These are phyloP conservation scores for Athalia rosae DNA, from an alignment of 2,888 invertebrate species.

Conservation along the genomic window DNA sequence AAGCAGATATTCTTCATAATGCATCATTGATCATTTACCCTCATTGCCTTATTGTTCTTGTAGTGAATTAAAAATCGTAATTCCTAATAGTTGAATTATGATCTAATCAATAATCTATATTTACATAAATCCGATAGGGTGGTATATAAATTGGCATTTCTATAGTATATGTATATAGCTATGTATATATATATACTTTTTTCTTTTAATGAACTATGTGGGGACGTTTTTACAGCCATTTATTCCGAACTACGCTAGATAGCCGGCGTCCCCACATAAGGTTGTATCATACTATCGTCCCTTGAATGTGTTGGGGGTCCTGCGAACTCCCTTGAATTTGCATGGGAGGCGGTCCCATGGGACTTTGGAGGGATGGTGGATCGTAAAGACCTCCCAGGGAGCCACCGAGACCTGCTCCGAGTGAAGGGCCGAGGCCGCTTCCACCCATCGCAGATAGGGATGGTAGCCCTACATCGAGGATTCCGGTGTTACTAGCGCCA, in stretches of 20 bases:
- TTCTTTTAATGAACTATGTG: slow-evolving; percentile 61
- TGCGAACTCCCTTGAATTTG: slow-evolving; percentile 68
- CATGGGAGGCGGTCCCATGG: slow-evolving; percentile 54
- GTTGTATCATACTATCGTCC: slow-evolving; percentile 96
- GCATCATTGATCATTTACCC: too few species aligned
- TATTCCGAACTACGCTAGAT: slow-evolving; percentile 85
- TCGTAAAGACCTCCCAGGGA: slow-evolving; percentile 75
- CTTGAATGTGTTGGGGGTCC: slow-evolving; percentile 87
- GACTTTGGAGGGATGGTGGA: slow-evolving; percentile 70
- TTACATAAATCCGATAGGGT: too few species aligned
- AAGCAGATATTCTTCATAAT: too few species aligned
- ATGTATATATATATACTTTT: not conserved
- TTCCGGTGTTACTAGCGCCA: slow-evolving; percentile 76
- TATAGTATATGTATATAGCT: not conserved
- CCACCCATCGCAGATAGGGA: slow-evolving; percentile 63
- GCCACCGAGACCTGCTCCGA: slow-evolving; percentile 66
- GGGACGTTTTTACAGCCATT: slow-evolving; percentile 80
- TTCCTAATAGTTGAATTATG: too few species aligned
- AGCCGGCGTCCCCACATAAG: slow-evolving; percentile 94
- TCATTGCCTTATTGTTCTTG: too few species aligned
- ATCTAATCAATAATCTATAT: too few species aligned
- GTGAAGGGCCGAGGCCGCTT: slow-evolving; percentile 54
- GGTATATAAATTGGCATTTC: too few species aligned
- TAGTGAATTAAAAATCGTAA: too few species aligned
- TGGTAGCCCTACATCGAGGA: slow-evolving; percentile 74